Percentiles rank a stretch among this genome's conserved stretches.
Evolutionary conservation across 64 coral and sea anemone genomes (phyloP).

Genomic region (Pocillopora verrucosa): DNA sequence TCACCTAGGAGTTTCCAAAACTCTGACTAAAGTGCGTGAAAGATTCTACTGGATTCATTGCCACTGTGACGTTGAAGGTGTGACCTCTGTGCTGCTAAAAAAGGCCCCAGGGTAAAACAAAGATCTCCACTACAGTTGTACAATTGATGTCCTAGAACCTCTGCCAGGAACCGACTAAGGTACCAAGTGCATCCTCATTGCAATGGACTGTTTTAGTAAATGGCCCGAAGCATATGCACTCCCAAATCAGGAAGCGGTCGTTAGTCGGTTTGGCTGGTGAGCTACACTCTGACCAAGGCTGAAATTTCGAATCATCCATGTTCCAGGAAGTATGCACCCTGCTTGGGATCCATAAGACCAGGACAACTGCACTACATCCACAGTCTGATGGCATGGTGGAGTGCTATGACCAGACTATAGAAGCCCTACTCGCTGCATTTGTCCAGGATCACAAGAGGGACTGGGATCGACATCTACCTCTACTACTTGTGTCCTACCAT

Average conservation of each 20-base stretch:
- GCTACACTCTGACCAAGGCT: constrained; percentile 47
- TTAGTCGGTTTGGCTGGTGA: constrained; percentile 44
- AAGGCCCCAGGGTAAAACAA: constrained; percentile 19
- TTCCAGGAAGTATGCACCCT: constrained; percentile 26
- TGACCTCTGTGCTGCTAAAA: constrained; percentile 32
- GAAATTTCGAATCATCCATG: constrained; percentile 17
- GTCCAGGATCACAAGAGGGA: constrained; percentile 44
- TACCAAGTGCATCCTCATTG: constrained; percentile 46
- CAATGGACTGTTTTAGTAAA: constrained; percentile 53
- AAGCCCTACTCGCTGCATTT: constrained; percentile 47
- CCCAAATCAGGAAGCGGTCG: constrained; percentile 48
- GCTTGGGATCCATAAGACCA: constrained; percentile 45
- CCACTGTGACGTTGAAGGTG: constrained; percentile 14
- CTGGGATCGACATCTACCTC: constrained; percentile 61
- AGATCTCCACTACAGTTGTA: constrained; percentile 16
- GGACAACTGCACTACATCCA: constrained; percentile 25
- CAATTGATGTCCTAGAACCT: constrained; percentile 44
- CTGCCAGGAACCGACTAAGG: background rate
- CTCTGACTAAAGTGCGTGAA: constrained; percentile 1
- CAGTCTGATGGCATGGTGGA: constrained; percentile 36
- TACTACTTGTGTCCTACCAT: constrained; percentile 55
- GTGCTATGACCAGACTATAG: constrained; percentile 11
- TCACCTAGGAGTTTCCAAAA: background rate
- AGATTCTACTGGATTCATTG: constrained; percentile 21
- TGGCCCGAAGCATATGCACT: constrained; percentile 39